A percentile compares a stretch with the other conserved stretches of the same genome.
These are phyloP conservation scores for Passerculus sandwichensis DNA, from an alignment of 2,797 vertebrate species.

Conservation along the genomic window DNA sequence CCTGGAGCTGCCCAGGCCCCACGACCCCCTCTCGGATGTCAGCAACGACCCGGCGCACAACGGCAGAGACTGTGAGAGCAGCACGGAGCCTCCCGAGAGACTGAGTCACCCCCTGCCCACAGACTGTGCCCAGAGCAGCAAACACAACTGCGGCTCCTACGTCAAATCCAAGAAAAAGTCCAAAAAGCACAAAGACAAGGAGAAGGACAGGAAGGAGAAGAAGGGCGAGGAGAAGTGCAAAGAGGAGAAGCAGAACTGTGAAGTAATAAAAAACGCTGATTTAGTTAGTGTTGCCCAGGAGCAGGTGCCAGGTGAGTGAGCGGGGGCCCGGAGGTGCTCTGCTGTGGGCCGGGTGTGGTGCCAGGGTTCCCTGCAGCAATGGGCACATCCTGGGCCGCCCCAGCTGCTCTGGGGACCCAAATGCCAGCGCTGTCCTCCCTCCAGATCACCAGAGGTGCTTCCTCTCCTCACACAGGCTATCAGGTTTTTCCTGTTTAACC, in stretches of 20 bases:
- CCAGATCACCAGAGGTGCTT: not conserved
- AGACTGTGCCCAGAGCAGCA: conserved; percentile 67
- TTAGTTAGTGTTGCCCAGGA: conserved; percentile 78
- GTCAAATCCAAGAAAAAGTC: conserved; percentile 91
- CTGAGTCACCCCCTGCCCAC: conserved; percentile 76
- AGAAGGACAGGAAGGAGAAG: conserved; percentile 88
- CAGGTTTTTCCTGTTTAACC: conserved; percentile 49
- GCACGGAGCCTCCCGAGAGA: conserved; percentile 79
- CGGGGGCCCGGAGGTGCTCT: not conserved
- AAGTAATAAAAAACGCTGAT: conserved; percentile 72
- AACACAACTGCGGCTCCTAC: conserved; percentile 71
- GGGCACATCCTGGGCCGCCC: not conserved
- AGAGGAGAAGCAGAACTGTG: conserved; percentile 72
- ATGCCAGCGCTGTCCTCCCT: not conserved
- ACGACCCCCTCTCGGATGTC: conserved; percentile 89
- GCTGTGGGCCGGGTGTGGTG: not conserved
- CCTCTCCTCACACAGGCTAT: not conserved
- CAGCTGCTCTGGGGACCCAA: not conserved
- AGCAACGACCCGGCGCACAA: conserved; percentile 91
- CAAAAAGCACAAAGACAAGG: conserved; percentile 97
- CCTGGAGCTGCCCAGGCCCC: conserved; percentile 85
- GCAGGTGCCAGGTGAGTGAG: conserved; percentile 85
- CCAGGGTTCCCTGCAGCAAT: not conserved
- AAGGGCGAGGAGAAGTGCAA: conserved; percentile 42
- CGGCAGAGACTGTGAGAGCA: conserved; percentile 85